Evolutionary conservation across 2,113 vertebrate species (phyloP).

Genomic region (Bubo scandiacus): DNA sequence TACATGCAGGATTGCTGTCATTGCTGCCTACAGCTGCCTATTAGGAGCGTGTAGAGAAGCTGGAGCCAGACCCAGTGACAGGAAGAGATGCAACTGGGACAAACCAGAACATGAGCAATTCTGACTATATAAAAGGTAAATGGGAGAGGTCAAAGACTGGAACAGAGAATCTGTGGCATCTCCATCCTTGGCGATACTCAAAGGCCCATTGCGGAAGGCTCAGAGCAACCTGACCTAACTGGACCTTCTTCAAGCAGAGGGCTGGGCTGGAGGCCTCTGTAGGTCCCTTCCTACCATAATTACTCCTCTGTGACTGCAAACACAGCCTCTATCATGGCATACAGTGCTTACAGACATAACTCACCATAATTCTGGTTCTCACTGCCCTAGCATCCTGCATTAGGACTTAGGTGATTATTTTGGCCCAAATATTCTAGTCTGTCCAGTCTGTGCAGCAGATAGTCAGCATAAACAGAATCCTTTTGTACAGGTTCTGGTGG

Average conservation of each 20-base stretch:
- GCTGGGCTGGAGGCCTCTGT: neutral
- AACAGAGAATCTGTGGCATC: neutral
- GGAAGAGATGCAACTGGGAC: neutral
- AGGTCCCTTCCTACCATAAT: neutral
- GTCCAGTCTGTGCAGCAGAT: neutral
- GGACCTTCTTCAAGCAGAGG: neutral
- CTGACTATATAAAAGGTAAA: neutral
- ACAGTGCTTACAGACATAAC: neutral
- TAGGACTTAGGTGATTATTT: accelerated
- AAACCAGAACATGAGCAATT: neutral
- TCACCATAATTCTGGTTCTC: neutral
- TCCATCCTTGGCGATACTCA: neutral
- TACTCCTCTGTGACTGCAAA: neutral
- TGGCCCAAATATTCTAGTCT: neutral
- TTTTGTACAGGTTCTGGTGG: neutral
- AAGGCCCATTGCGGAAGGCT: neutral
- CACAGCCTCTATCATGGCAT: accelerated
- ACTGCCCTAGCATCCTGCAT: neutral
- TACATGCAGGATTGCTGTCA: neutral
- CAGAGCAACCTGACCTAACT: neutral
- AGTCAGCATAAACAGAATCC: neutral
- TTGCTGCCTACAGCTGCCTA: neutral
- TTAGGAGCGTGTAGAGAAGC: neutral
- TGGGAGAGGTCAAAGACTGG: neutral
- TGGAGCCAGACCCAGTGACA: neutral